Evolutionary conservation across 2,113 vertebrate species (phyloP).

Genomic region (Megaceryle torquata): DNA sequence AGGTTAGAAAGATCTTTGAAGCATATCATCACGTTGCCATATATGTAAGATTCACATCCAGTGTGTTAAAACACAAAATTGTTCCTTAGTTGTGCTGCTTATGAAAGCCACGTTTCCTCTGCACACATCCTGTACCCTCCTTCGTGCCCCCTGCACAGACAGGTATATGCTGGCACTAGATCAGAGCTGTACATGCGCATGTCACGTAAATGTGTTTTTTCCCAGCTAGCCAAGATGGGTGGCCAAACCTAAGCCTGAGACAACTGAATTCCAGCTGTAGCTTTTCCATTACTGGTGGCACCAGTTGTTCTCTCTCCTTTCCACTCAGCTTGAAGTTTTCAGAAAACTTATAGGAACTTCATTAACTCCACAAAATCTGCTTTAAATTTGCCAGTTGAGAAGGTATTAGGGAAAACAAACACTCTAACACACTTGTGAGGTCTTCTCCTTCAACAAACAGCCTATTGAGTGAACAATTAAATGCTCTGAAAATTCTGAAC

Average conservation of each 20-base stretch:
- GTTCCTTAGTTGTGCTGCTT: not conserved
- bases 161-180: not conserved
- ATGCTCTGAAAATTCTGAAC: conserved; percentile 48
- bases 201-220: not conserved
- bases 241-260: not conserved
- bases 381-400: not conserved
- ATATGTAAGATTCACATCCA: not conserved
- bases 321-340: not conserved
- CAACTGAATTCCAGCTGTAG: not conserved
- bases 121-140: not conserved
- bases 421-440: not conserved
- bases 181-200: not conserved
- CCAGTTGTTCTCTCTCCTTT: not conserved
- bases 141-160: rapidly evolving
- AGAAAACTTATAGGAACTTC: not conserved
- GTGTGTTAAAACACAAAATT: not conserved
- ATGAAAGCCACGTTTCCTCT: not conserved
- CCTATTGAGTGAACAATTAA: conserved; percentile 59
- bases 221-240: not conserved
- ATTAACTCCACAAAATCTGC: not conserved
- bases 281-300: not conserved
- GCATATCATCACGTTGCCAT: not conserved
- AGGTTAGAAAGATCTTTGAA: not conserved
- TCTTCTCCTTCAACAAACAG: conserved; percentile 63
- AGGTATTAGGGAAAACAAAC: conserved; percentile 5